Conservation (phyloP, 2,797 vertebrate genomes). For the Leontopithecus rosalia region DNA sequence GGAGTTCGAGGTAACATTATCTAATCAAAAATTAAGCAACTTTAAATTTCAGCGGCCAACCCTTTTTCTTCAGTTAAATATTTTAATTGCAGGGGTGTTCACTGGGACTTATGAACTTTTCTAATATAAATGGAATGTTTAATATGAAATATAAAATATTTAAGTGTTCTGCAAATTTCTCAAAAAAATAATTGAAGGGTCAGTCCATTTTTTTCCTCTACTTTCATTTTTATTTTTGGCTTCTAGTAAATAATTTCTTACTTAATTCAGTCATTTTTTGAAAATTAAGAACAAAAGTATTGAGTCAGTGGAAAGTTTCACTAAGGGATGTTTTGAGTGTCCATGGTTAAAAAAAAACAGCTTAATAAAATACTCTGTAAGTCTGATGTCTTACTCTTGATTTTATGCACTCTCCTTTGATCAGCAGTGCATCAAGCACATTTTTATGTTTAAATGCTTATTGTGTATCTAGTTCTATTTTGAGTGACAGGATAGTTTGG, state of each 20-base stretch:
- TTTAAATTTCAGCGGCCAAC: constrained; percentile 61
- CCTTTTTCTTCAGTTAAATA: constrained; percentile 54
- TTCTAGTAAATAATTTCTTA: neutral
- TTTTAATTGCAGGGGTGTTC: constrained; percentile 72
- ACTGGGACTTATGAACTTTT: constrained; percentile 54
- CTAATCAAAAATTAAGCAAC: constrained; percentile 68
- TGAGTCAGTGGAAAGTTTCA: neutral
- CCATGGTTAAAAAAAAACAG: neutral
- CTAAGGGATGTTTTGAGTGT: neutral
- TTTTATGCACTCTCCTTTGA: neutral
- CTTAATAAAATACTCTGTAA: neutral
- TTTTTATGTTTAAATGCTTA: neutral
- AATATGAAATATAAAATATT: constrained; percentile 65
- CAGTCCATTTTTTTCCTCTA: neutral
- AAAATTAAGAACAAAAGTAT: constrained; percentile 16
- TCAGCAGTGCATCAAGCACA: neutral
- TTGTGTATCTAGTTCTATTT: neutral
- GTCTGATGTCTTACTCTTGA: neutral
- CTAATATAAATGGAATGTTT: constrained; percentile 64
- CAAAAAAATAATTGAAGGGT: constrained; percentile 21
- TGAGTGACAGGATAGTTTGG: neutral
- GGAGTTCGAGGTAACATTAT: constrained; percentile 54
- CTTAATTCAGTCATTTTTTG: neutral
- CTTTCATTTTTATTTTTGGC: neutral
- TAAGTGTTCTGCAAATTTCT: constrained; percentile 44